These are phyloP conservation scores for Andricus grossulariae DNA, from an alignment of 1,140 invertebrate species.

Conservation along the genomic window DNA sequence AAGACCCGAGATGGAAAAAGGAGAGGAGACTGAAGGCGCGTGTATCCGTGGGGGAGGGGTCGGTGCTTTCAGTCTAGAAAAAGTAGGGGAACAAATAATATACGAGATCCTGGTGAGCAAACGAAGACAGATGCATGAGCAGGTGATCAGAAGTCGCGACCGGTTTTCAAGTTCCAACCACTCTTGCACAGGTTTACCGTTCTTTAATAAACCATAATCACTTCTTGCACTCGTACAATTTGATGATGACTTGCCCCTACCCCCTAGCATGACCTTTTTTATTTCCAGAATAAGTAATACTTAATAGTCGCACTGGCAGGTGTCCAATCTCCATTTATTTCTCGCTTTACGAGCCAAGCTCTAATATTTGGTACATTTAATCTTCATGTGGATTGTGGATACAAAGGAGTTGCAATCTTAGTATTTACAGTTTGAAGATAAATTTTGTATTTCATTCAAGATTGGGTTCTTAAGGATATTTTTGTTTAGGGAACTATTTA, in stretches of 20 bases:
- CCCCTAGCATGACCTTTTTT: background rate
- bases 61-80: background rate
- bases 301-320: background rate
- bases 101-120: background rate
- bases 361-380: no score
- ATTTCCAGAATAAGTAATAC: background rate
- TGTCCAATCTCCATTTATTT: background rate
- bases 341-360: no score
- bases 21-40: slow-evolving; percentile 18
- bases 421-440: no score
- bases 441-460: no score
- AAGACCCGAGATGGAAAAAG: background rate
- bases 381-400: no score
- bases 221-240: background rate
- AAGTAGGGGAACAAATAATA: background rate
- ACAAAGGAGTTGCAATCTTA: no score
- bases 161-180: background rate
- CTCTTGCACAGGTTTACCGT: background rate
- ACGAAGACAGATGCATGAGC: slow-evolving; percentile 13
- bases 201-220: slow-evolving; percentile 12
- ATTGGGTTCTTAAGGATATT: no score
- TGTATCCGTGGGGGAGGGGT: slow-evolving; percentile 8
- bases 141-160: slow-evolving; percentile 13
- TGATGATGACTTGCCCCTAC: background rate
- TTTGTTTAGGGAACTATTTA: no score